Base-by-base conservation (phyloP, 2,113 vertebrate genomes). In the Trematocara variabile region DNA sequence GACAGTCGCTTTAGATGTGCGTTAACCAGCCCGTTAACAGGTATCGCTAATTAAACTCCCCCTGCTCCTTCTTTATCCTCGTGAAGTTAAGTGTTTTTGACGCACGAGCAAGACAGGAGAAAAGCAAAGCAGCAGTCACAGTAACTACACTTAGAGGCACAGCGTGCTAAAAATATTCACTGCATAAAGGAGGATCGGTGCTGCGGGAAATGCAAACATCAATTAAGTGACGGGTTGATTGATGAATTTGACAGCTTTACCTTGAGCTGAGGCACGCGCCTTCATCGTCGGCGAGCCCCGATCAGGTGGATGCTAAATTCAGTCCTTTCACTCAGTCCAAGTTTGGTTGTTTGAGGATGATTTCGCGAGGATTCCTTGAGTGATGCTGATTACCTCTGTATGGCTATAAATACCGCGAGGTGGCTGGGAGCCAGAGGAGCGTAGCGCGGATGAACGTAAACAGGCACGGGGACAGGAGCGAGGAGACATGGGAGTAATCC, bases 381-480 rank as follows among this genome's bases (percentile, higher is more conserved):
- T 85, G 94, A 73, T 78, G 92, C 68, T 78, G 91, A 75, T 89
- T 82, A 14, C 91, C 82, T 77, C 89, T 88, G 91, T 82, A 79
- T 22, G 89, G 65, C 90, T 95, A 93, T 89, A 93, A 94, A 95
- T 94, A 93, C 92, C 54, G 88, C 39, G 48, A 79, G 80, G 88
- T 88, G 93, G 94, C 89, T 60, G 65, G 68, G 78, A 91, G 93
- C 94, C 95, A 91, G 89, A 50, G 86, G 91, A 93, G 93, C 75
- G 90, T 68, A 46, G 88, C 84, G 83, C 86, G 73, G 60, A 90
- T 65, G 89, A 93, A 77, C 90, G 89, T 89, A 94, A 92, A 93
- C 89, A 88, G 86, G 84, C 92, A 82, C 53, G 79, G 86, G 86
- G 89, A 93, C 91, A 54, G 55, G 83, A 86, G 89, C 77, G 77